Evolutionary conservation across 1,140 invertebrate genomes (phyloP), one percentile per base, ranked within the genome.

Genomic region (Elymnias hypermnestra): DNA sequence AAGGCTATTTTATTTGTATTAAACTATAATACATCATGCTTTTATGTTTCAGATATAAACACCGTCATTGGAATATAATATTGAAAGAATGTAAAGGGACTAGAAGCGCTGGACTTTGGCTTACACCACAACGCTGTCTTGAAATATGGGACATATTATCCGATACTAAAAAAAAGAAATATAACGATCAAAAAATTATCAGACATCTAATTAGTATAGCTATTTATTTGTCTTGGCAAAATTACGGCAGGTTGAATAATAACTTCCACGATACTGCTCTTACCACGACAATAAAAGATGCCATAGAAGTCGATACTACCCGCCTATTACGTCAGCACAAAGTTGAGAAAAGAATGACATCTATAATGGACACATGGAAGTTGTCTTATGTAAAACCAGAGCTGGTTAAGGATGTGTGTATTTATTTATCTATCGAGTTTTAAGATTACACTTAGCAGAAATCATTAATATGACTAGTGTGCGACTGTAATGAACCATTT

Each of bases 61-160:
- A 83, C 39, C 63, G 79, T 0, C 68, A 70, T n/a, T 83, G 77
- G 79, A 73, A 70, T 36, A 72, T 79, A 53, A 79, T 79, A 35
- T 18, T 79, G 7, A 75, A 63, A 52, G 72, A 82, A 46, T 45
- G 66, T 21, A 66, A 73, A 37, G 48, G 53, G 15, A 64, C 58
- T 36, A 71, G 62, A 23, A 26, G 47, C 3, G 48, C 50, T 9
- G 61, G 65, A 2, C 40, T 76, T 6, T 83, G 75, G 79, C 42
- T 83, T 7, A 69, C 55, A 8, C 50, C 66, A 1, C 31, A 51
- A 25, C 66, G 70, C 3, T 72, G 68, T 15, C 36, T 79, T 8
- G 79, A 83, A 56, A 72, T 82, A n/a, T 82, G 73, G 74, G 53
- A 72, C 22, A 65, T 73, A 18, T 18, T 82, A n/a, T 65, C 67